Conservation (phyloP, 2,888 invertebrate species). For the Arctia plantaginis region DNA sequence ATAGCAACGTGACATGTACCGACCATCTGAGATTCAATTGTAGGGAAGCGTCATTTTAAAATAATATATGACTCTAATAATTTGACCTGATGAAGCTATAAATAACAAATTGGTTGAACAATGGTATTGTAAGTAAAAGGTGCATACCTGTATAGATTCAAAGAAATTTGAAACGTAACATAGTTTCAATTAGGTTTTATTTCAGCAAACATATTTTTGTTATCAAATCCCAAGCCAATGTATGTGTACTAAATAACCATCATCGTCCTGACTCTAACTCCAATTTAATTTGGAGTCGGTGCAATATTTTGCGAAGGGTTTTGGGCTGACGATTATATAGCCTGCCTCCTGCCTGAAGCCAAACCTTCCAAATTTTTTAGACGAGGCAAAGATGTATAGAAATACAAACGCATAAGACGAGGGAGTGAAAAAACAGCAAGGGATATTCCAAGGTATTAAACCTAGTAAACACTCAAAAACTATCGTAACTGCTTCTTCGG, state of each 20-base stretch:
- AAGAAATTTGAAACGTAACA: neutral
- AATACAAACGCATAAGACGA: too few species aligned
- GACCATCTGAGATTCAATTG: constrained; percentile 3
- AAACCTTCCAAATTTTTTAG: too few species aligned
- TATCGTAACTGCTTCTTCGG: neutral
- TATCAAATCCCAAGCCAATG: too few species aligned
- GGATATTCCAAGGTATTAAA: neutral
- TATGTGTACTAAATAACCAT: neutral
- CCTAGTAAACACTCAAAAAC: neutral
- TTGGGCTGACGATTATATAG: neutral
- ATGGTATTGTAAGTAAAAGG: neutral
- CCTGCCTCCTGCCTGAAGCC: too few species aligned
- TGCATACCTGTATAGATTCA: neutral
- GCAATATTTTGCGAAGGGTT: neutral
- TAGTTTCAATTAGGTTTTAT: neutral
- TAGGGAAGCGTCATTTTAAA: neutral
- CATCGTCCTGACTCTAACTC: too few species aligned
- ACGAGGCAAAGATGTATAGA: too few species aligned
- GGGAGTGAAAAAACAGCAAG: neutral
- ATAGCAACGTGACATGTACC: constrained; percentile 29
- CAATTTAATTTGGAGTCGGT: neutral
- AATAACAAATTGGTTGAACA: neutral
- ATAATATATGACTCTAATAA: constrained; percentile 7
- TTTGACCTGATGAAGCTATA: constrained; percentile 3
- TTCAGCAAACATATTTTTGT: neutral